Evolutionary conservation across 2,113 vertebrate species (phyloP).

Genomic region (Channa argus): DNA sequence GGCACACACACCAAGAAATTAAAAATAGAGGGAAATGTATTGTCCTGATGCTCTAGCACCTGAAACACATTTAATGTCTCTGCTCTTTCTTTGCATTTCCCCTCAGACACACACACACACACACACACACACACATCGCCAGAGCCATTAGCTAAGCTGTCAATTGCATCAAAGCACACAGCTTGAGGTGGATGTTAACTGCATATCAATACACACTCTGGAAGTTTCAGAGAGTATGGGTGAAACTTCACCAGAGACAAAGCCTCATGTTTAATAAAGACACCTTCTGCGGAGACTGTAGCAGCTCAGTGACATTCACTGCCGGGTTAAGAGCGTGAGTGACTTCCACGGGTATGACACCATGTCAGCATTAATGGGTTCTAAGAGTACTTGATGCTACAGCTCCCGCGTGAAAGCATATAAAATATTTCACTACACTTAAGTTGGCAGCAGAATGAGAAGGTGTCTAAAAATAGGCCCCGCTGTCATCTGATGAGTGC

Average conservation of each 20-base stretch:
- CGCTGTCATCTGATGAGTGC: too few species aligned
- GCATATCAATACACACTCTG: conserved; percentile 26
- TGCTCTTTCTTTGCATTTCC: neutral
- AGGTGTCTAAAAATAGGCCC: too few species aligned
- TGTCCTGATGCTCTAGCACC: neutral
- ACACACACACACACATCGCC: conserved; percentile 1
- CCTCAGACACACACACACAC: neutral
- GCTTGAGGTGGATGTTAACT: conserved; percentile 21
- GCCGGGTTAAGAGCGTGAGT: conserved; percentile 4
- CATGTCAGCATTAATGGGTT: conserved; percentile 46
- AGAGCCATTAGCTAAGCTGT: conserved; percentile 2
- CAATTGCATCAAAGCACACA: conserved; percentile 3
- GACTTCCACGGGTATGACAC: conserved; percentile 18
- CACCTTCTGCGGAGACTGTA: neutral
- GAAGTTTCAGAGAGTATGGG: neutral
- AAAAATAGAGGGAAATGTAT: conserved; percentile 7
- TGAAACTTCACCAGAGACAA: conserved; percentile 8
- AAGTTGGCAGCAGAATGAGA: neutral
- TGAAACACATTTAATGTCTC: conserved; percentile 18
- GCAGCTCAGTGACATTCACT: neutral
- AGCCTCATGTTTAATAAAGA: conserved; percentile 35
- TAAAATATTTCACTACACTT: conserved; percentile 36
- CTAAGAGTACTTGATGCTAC: conserved; percentile 33
- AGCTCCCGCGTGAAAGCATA: conserved; percentile 18
- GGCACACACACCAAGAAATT: conserved; percentile 10